Conservation (phyloP, 2,113 vertebrate genomes). For the Catharus fuscescens region DNA sequence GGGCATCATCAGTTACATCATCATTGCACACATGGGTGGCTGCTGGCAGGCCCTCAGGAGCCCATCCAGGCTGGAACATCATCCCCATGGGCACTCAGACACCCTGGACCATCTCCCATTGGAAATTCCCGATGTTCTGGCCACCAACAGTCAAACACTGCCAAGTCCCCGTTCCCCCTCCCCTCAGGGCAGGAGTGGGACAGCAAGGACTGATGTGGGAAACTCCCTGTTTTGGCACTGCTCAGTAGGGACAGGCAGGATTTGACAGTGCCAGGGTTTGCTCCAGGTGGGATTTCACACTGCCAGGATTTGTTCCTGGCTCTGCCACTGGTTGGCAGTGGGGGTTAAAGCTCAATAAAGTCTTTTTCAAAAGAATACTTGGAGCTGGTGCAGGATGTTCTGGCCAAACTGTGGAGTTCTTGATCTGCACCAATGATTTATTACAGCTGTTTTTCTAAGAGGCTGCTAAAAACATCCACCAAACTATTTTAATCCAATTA, state of each 20-base stretch:
- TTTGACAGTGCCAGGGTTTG: not conserved
- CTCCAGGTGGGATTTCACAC: not conserved
- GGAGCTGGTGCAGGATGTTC: not conserved
- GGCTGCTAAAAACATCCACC: not conserved
- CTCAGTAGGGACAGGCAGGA: not conserved
- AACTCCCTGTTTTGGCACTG: not conserved
- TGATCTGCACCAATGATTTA: not conserved
- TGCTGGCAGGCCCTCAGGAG: accelerated
- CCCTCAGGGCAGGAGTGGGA: not conserved
- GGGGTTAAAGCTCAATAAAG: not conserved
- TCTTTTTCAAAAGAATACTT: not conserved
- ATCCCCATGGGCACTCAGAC: not conserved
- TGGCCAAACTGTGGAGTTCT: not conserved
- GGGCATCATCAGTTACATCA: not conserved
- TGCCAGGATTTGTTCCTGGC: not conserved
- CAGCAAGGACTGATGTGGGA: not conserved
- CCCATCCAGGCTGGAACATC: not conserved
- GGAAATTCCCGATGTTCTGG: not conserved
- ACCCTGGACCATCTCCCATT: not conserved
- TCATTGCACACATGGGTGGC: accelerated
- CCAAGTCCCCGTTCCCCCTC: not conserved
- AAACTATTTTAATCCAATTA: not conserved
- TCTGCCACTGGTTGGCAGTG: not conserved
- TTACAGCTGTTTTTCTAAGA: not conserved
- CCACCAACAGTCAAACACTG: not conserved